Evolutionary conservation across 2,113 vertebrate genomes (phyloP).

Genomic region (western clawed frog (Xenopus tropicalis)): DNA sequence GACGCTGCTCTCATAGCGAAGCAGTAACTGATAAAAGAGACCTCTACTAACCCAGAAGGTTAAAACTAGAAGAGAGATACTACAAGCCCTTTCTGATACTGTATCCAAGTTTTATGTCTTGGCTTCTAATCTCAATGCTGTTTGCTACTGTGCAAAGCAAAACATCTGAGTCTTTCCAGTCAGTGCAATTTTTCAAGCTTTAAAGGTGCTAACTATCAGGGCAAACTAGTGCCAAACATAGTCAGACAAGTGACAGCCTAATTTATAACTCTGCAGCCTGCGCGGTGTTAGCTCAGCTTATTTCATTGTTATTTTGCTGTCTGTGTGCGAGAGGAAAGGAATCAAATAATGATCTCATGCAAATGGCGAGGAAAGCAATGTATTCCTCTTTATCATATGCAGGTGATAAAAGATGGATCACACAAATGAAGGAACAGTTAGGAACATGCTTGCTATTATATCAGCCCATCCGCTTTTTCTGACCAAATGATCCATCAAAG

Average conservation of each 20-base stretch:
- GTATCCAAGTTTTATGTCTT: not conserved
- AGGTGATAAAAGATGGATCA: constrained; percentile 6
- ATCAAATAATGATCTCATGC: constrained; percentile 16
- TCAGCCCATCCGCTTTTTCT: not conserved
- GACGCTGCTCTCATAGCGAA: too few species aligned
- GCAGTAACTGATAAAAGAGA: not conserved
- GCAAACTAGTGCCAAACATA: constrained; percentile 29
- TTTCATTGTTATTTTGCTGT: constrained; percentile 29
- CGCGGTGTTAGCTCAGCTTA: constrained; percentile 35
- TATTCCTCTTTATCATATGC: constrained; percentile 4
- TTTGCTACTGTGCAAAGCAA: constrained; percentile 8
- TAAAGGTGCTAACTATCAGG: constrained; percentile 35
- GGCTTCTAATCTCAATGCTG: constrained; percentile 3
- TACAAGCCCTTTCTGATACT: not conserved
- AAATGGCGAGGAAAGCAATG: not conserved
- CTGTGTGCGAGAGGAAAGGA: constrained; percentile 6
- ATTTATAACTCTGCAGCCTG: constrained; percentile 28
- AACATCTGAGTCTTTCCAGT: constrained; percentile 13
- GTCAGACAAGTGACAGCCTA: constrained; percentile 35
- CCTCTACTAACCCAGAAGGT: not conserved
- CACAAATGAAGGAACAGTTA: constrained; percentile 10
- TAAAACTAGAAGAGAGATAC: not conserved
- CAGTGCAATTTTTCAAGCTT: constrained; percentile 32
- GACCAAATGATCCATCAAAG: constrained; percentile 8
- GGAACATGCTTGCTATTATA: constrained; percentile 14